These are phyloP conservation scores for Sebastiscus tertius DNA, from an alignment of 2,797 vertebrate genomes.

Conservation along the genomic window DNA sequence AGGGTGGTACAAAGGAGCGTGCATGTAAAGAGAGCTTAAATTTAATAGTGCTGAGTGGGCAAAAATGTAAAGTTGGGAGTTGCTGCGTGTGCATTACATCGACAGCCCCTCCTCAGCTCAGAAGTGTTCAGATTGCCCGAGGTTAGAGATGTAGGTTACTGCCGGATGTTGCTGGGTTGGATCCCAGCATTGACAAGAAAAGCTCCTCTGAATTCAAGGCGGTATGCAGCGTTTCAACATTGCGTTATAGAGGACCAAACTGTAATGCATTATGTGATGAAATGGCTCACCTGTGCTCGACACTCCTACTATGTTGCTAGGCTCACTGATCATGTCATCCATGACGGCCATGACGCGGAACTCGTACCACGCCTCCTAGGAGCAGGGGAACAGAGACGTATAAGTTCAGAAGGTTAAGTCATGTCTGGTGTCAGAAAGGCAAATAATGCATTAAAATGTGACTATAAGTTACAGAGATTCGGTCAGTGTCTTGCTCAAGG, in stretches of 20 bases:
- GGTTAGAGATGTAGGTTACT: constrained; percentile 29
- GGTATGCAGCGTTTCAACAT: neutral
- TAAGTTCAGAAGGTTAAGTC: neutral
- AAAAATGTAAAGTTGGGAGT: constrained; percentile 64
- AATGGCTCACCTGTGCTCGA: constrained; percentile 93
- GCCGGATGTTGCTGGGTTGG: constrained; percentile 43
- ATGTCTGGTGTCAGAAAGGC: neutral
- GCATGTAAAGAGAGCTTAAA: constrained; percentile 52
- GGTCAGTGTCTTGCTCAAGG: constrained; percentile 1
- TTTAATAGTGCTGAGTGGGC: constrained; percentile 58
- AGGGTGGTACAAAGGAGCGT: constrained; percentile 41
- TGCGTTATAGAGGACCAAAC: neutral
- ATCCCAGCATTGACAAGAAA: constrained; percentile 19
- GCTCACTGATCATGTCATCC: constrained; percentile 96
- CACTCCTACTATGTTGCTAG: constrained; percentile 95
- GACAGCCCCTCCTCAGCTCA: constrained; percentile 5
- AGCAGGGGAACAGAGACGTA: constrained; percentile 17
- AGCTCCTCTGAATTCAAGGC: neutral
- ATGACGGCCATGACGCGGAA: constrained; percentile 96
- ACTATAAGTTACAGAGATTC: neutral
- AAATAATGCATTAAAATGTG: too few relatives aligned
- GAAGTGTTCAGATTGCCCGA: constrained; percentile 26
- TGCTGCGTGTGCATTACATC: constrained; percentile 71
- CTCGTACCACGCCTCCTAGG: constrained; percentile 97
- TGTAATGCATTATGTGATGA: neutral